Percentiles rank a stretch among this genome's conserved stretches.
phyloP scores from a whole-genome alignment of 2,113 vertebrate species.

The Pelusios castaneus region DNA sequence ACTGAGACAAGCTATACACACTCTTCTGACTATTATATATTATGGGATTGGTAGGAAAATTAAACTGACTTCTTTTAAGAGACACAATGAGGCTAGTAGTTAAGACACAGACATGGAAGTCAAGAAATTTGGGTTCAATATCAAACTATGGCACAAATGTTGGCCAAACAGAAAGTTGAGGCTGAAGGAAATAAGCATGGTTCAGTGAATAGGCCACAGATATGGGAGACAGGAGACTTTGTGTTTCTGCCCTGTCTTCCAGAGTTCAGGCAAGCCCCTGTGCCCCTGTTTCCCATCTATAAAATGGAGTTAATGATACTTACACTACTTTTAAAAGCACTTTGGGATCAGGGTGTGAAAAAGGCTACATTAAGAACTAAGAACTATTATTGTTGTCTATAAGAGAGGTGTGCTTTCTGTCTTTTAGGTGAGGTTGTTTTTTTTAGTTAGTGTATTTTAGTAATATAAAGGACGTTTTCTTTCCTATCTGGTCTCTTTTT shows the following conservation, averaged over 20 bases:
- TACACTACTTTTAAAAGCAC: accelerated
- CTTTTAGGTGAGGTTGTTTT: neutral
- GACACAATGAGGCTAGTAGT: neutral
- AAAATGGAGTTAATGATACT: neutral
- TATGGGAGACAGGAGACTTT: neutral
- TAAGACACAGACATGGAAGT: neutral
- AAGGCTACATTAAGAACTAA: neutral
- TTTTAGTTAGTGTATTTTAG: neutral
- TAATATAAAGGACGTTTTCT: neutral
- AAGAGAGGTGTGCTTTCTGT: neutral
- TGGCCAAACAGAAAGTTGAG: neutral
- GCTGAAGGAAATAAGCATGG: neutral
- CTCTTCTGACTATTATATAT: neutral
- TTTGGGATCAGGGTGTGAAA: neutral
- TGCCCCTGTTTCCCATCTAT: neutral
- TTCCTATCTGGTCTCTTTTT: constrained; percentile 4
- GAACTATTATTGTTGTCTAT: neutral
- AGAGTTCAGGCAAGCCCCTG: neutral
- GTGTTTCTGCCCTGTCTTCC: neutral
- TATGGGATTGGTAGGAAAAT: neutral
- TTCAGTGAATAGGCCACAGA: neutral
- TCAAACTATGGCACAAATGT: neutral
- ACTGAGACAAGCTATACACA: constrained; percentile 11
- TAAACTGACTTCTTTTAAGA: neutral
- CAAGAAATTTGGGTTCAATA: neutral